Conservation (phyloP, 23 tunicate species). For the Styela plicata region DNA sequence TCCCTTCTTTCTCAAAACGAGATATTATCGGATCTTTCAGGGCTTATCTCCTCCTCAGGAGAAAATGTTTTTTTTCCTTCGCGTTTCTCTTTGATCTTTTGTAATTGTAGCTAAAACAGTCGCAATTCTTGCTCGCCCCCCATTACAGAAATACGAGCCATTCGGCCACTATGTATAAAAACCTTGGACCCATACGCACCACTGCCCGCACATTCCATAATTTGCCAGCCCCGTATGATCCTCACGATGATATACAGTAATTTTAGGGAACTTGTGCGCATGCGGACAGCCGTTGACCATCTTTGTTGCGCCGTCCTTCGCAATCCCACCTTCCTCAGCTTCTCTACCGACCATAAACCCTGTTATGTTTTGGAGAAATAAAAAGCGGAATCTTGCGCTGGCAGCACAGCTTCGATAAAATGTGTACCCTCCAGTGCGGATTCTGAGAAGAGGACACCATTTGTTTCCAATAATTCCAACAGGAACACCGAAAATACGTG, state of each 20-base stretch:
- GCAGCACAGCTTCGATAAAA: constrained; percentile 91
- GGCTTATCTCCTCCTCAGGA: constrained; percentile 73
- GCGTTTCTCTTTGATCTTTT: constrained; percentile 63
- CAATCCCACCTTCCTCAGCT: constrained; percentile 98
- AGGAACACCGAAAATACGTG: constrained; percentile 80
- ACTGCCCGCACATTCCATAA: constrained; percentile 98
- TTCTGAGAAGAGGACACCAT: constrained; percentile 96
- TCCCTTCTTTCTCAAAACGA: constrained; percentile 96
- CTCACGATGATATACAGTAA: constrained; percentile 88
- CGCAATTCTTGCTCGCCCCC: constrained; percentile 99
- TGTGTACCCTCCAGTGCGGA: constrained; percentile 94
- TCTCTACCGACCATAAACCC: constrained; percentile 98
- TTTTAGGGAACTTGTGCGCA: constrained; percentile 98
- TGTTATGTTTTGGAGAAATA: constrained; percentile 97
- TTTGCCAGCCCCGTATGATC: constrained; percentile 98
- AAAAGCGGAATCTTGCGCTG: constrained; percentile 95
- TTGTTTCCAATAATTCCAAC: constrained; percentile 96
- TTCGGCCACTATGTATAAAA: constrained; percentile 99
- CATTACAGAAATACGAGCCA: constrained; percentile 97
- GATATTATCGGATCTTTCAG: constrained; percentile 86
- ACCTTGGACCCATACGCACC: constrained; percentile 92
- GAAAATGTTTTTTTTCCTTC: constrained; percentile 85
- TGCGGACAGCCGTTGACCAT: constrained; percentile 99
- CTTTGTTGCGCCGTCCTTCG: constrained; percentile 97
- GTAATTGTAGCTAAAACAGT: constrained; percentile 94